Evolutionary conservation across 2,888 invertebrate species (phyloP).

Genomic region (Platycheirus albimanus): DNA sequence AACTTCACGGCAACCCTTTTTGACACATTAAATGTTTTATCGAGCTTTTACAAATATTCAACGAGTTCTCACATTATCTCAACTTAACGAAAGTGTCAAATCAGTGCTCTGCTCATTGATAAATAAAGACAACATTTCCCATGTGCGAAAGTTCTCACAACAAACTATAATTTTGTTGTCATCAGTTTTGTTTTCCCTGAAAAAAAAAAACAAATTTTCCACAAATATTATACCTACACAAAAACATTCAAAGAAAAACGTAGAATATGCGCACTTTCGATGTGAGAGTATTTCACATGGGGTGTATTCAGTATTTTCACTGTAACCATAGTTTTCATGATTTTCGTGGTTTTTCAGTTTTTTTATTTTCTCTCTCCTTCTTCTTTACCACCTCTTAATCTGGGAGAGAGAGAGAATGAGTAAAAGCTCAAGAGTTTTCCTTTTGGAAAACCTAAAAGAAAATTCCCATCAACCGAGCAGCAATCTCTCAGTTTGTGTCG

Average conservation of each 20-base stretch:
- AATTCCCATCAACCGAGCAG: constrained; percentile 32
- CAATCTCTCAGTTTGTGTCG: constrained; percentile 69
- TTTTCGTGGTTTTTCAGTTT: too few species aligned
- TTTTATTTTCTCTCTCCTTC: background rate
- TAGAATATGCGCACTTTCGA: constrained; percentile 44
- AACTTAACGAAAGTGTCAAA: constrained; percentile 66
- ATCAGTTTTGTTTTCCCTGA: constrained; percentile 34
- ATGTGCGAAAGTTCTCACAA: constrained; percentile 67
- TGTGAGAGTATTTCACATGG: constrained; percentile 1
- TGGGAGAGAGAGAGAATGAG: constrained; percentile 59
- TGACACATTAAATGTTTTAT: background rate
- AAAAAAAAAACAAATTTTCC: constrained; percentile 1
- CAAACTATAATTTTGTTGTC: constrained; percentile 58
- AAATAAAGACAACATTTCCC: constrained; percentile 65
- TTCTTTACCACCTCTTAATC: constrained; percentile 28
- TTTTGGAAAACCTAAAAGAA: constrained; percentile 23
- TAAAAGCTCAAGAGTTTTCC: constrained; percentile 46
- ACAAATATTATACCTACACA: constrained; percentile 1
- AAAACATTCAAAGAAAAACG: background rate
- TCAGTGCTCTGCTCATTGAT: constrained; percentile 63
- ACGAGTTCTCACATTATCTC: constrained; percentile 8
- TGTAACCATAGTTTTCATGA: constrained; percentile 39
- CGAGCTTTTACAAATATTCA: constrained; percentile 48
- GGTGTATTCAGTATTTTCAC: constrained; percentile 24
- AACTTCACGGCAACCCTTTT: constrained; percentile 9